Evolutionary conservation across 2,888 invertebrate species (phyloP), one percentile per base, ranked within the genome.

Genomic region (Caprella mutica): DNA sequence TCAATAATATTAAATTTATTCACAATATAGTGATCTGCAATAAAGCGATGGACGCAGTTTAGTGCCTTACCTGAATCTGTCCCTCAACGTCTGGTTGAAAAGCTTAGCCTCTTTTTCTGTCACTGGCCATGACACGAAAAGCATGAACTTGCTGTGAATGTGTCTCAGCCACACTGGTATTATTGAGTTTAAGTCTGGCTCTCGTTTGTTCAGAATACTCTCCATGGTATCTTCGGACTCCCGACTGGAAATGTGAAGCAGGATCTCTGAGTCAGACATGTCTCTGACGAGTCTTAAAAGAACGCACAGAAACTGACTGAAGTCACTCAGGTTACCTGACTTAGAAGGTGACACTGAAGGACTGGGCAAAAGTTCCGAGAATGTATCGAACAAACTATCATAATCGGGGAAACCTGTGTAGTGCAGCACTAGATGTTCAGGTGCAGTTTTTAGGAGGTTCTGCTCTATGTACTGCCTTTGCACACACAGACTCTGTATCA

Each of bases 321-420:
- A 55, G 21, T 24, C 30, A 2, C 44, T 35, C 3, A 55, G 44
- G 19, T 48, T 30, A 21, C 26, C 48, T 5, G 27, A 24, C 23
- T 44, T 55, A 14, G 29, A 21, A 17, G 42, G 29, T 8, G 43
- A 24, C 5, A 44, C n/a, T 40, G 30, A 44, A 2, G 55, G 33
- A 17, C 33, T 46, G 9, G 55, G 55, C 21, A 55, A n/a, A 12
- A 55, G 43, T 6, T 33, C 33, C 21, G 30, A 21, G 38, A 29
- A 55, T 8, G 46, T 35, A 29, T 55, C 44, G 21, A 42, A 9
- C 30, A 55, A 12, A 17, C 43, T 55, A 27, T 55, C 55, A 17
- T 55, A 55, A 35, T 43, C 43, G 24, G 26, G 30, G 23, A 55
- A 55, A 12, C 55, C 44, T n/a, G 55, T 44, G 38, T 55, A 55